Percentiles rank a stretch among this genome's conserved stretches.
Conservation (phyloP, 2,797 vertebrate genomes). For the Scolopax bukidnonensis region DNA sequence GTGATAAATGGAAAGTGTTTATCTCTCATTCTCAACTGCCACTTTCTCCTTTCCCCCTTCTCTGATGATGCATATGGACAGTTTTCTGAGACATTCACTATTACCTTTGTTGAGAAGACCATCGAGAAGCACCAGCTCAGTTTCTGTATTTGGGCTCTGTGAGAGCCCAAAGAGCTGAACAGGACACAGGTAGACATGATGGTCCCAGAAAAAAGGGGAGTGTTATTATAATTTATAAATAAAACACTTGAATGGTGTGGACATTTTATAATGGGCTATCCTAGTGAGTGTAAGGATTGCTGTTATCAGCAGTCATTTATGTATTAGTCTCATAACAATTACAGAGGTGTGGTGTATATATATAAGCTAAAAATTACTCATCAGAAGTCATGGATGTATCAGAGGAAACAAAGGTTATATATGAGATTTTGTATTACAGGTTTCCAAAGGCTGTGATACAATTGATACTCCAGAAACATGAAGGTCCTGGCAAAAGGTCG, state of each 20-base stretch:
- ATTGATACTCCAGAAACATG: neutral
- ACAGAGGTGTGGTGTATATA: neutral
- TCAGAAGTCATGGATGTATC: neutral
- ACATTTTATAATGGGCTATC: neutral
- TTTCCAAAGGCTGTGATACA: neutral
- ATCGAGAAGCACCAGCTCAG: neutral
- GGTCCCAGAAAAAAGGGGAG: neutral
- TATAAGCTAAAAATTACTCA: neutral
- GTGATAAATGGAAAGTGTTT: constrained; percentile 1
- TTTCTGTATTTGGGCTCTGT: neutral
- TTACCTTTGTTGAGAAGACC: neutral
- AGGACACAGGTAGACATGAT: neutral
- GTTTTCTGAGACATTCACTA: neutral
- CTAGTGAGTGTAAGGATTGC: neutral
- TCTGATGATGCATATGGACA: neutral
- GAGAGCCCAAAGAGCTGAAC: neutral
- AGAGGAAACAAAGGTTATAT: neutral
- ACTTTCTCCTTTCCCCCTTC: neutral
- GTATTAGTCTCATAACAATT: neutral
- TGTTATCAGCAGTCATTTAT: neutral
- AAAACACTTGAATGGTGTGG: neutral
- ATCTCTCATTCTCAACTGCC: neutral
- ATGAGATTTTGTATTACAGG: neutral
- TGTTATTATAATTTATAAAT: neutral
- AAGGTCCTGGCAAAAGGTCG: neutral